Percentiles rank a stretch among this genome's conserved stretches.
These are phyloP conservation scores for Globodera rostochiensis DNA, from an alignment of 1,140 invertebrate genomes.

Conservation along the genomic window DNA sequence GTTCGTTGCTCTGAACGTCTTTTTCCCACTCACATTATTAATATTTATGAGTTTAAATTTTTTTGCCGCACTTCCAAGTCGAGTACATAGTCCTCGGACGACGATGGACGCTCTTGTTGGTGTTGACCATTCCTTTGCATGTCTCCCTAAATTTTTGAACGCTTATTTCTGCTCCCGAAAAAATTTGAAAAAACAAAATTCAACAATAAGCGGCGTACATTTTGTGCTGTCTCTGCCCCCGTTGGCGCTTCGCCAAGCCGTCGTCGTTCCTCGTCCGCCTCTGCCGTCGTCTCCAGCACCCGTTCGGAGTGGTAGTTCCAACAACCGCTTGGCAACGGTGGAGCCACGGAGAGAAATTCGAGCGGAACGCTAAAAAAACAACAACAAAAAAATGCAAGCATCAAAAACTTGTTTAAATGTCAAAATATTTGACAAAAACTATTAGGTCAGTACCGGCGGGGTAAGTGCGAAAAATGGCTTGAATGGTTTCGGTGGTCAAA, in stretches of 20 bases:
- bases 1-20: conserved; percentile 3
- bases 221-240: neutral
- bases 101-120: no score
- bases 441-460: conserved; percentile 77
- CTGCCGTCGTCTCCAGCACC: conserved; percentile 47
- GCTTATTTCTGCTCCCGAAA: no score
- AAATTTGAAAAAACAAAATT: no score
- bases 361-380: neutral
- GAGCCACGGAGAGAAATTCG: conserved; percentile 15
- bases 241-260: neutral
- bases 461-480: conserved; percentile 98
- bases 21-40: no score
- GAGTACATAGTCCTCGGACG: neutral
- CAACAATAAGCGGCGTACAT: neutral
- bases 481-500: conserved; percentile 91
- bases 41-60: no score
- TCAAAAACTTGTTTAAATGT: neutral
- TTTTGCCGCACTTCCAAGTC: neutral
- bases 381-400: neutral
- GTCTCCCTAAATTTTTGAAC: no score
- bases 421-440: conserved; percentile 13
- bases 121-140: no score
- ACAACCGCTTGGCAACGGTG: conserved; percentile 29
- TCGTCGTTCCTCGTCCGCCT: neutral
- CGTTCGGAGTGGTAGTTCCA: conserved; percentile 63